Conservation (phyloP, 2,797 vertebrate species). For the Cynodonichthys magdalenae region DNA sequence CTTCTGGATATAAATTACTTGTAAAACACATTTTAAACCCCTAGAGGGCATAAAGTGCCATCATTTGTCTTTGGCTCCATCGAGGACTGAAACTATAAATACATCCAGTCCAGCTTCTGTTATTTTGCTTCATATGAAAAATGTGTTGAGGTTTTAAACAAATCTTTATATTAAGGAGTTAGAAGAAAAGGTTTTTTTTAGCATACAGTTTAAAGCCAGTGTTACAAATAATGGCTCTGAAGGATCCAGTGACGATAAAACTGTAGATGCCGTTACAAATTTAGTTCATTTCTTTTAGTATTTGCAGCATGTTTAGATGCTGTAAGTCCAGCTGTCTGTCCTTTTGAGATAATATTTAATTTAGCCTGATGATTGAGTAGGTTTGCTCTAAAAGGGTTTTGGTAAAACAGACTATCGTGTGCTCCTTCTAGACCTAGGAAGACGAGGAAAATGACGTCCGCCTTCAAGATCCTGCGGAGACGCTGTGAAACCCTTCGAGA, state of each 20-base stretch:
- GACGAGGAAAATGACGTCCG: constrained; percentile 88
- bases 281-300: constrained; percentile 5
- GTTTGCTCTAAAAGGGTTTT: constrained; percentile 2
- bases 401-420: constrained; percentile 18
- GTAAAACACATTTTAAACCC: constrained; percentile 38
- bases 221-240: neutral
- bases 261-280: neutral
- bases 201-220: neutral
- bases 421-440: constrained; percentile 81
- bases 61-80: constrained; percentile 12
- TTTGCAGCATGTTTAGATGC: neutral
- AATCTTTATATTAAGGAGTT: constrained; percentile 4
- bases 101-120: neutral
- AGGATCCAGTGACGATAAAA: neutral
- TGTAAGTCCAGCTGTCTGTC: neutral
- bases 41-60: constrained; percentile 60
- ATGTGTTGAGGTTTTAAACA: neutral
- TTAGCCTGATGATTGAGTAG: neutral
- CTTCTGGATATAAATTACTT: constrained; percentile 10
- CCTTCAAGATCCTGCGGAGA: constrained; percentile 91
- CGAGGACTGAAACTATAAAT: constrained; percentile 10
- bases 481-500: constrained; percentile 92
- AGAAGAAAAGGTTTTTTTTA: neutral
- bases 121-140: constrained; percentile 3
- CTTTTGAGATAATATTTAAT: neutral